These are phyloP conservation scores for Trilocha varians DNA, from an alignment of 2,888 invertebrate genomes.

Conservation along the genomic window DNA sequence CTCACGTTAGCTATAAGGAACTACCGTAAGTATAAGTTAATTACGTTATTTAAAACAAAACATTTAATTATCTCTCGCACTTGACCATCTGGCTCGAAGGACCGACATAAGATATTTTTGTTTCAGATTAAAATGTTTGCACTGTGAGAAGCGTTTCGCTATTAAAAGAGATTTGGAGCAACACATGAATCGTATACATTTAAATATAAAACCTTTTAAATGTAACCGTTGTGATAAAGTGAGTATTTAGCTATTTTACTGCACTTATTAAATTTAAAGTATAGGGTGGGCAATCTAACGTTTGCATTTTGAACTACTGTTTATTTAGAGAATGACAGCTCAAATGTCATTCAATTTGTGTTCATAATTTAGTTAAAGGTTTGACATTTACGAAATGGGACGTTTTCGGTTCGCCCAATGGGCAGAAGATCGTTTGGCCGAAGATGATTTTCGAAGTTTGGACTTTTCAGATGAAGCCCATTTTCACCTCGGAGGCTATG, in stretches of 20 bases:
- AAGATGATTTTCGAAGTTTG: no score
- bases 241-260: constrained; percentile 3
- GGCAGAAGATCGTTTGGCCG: no score
- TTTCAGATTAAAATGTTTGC: constrained; percentile 35
- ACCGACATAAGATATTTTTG: neutral
- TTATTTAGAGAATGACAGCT: no score
- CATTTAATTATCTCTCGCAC: neutral
- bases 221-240: constrained; percentile 59
- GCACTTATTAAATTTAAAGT: neutral
- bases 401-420: no score
- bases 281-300: no score
- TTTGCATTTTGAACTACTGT: no score
- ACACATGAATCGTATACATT: constrained; percentile 49
- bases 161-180: constrained; percentile 38
- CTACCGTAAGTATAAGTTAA: constrained; percentile 41
- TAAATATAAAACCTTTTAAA: constrained; percentile 44
- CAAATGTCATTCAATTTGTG: no score
- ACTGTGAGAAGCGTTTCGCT: constrained; percentile 46
- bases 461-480: no score
- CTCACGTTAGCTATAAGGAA: constrained; percentile 41
- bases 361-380: no score
- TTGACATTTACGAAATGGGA: no score
- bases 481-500: no score
- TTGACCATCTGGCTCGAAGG: neutral
- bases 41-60: neutral